Evolutionary conservation across 2,888 invertebrate genomes (phyloP).

Genomic region (Ophion slaviceki): DNA sequence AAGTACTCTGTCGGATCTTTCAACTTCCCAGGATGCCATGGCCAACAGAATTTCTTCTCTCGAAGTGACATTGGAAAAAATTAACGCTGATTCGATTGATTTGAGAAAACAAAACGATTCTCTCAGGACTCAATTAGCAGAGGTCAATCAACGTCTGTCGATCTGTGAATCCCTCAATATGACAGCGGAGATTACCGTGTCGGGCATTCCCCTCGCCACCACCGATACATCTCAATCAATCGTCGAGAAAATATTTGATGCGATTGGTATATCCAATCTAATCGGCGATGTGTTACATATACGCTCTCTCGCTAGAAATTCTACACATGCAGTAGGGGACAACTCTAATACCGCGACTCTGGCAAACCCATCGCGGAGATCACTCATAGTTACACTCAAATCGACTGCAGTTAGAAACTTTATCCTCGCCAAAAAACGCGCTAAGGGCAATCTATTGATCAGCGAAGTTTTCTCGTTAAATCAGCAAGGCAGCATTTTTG

Average conservation of each 20-base stretch:
- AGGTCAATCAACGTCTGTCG: background rate
- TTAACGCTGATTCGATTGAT: background rate
- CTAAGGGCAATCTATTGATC: background rate
- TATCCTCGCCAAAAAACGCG: background rate
- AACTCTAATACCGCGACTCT: background rate
- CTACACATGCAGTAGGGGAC: background rate
- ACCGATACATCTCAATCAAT: background rate
- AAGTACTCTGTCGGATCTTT: too few relatives aligned
- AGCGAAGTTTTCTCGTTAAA: background rate
- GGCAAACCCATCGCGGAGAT: too few relatives aligned
- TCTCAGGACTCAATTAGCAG: too few relatives aligned
- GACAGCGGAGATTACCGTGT: background rate
- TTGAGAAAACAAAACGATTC: background rate
- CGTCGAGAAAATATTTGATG: slow-evolving; percentile 1
- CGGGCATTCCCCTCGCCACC: background rate
- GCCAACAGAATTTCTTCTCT: too few relatives aligned
- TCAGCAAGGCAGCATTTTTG: background rate
- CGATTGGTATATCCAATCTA: background rate
- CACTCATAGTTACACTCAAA: background rate
- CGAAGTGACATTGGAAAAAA: too few relatives aligned
- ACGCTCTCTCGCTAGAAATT: background rate
- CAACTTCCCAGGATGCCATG: too few relatives aligned
- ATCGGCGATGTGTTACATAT: background rate
- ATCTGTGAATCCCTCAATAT: too few relatives aligned
- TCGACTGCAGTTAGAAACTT: background rate